Percentiles rank a stretch among this genome's conserved stretches.
phyloP scores from a whole-genome alignment of 2,888 invertebrate species.

The Hydropsyche betteni region DNA sequence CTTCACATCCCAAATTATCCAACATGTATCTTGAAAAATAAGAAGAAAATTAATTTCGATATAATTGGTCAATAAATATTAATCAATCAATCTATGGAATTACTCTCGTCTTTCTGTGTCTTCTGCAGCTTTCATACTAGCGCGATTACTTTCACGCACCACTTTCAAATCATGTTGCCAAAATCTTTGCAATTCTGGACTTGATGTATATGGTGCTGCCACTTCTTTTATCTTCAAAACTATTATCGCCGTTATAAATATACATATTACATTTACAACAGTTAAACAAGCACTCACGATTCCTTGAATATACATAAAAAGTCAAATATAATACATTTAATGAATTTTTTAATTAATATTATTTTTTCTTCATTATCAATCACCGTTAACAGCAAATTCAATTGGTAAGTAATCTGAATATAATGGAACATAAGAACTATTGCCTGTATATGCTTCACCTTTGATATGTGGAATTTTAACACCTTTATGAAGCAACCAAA shows the following conservation, averaged over 20 bases:
- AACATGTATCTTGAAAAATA: slow-evolving; percentile 60
- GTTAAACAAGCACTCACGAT: slow-evolving; percentile 82
- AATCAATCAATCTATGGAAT: slow-evolving; percentile 49
- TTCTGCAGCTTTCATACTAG: slow-evolving; percentile 68
- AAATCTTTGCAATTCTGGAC: slow-evolving; percentile 76
- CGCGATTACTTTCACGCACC: slow-evolving; percentile 74
- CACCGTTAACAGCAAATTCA: slow-evolving; percentile 79
- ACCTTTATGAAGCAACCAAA: slow-evolving; percentile 74
- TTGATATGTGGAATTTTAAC: slow-evolving; percentile 76
- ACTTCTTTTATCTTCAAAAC: slow-evolving; percentile 87
- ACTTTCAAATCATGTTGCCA: slow-evolving; percentile 84
- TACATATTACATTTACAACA: slow-evolving; percentile 83
- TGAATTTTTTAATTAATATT: no score
- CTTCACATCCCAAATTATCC: slow-evolving; percentile 63
- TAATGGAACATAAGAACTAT: slow-evolving; percentile 71
- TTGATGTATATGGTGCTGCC: slow-evolving; percentile 80
- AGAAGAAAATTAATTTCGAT: slow-evolving; percentile 9
- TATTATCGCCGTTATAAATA: slow-evolving; percentile 81
- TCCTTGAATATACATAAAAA: slow-evolving; percentile 57
- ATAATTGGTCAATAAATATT: slow-evolving; percentile 24
- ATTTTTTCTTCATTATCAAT: slow-evolving; percentile 51
- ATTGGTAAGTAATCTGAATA: slow-evolving; percentile 80
- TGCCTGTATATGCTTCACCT: slow-evolving; percentile 71
- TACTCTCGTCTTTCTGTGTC: slow-evolving; percentile 64
- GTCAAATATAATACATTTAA: no score